Base-by-base conservation (phyloP, 2,797 vertebrate genomes). In the Cuniculus paca region DNA sequence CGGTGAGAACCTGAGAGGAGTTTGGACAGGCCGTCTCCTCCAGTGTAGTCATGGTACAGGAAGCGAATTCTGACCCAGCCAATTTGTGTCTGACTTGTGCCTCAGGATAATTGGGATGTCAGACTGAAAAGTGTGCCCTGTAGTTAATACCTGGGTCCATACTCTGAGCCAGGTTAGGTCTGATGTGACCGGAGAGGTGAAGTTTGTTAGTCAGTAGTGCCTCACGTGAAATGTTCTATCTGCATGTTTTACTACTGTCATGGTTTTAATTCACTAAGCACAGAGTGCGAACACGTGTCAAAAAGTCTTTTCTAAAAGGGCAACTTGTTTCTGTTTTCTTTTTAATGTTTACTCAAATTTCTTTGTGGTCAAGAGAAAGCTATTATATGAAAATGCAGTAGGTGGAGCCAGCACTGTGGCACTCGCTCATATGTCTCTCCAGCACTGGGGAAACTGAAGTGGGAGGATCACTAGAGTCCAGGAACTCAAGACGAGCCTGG, bases 41-140 rank as follows among this genome's bases (percentile, higher is more conserved):
- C 87, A 72, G 88, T 85, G 68, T 84, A 89, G 50, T 95, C 87
- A 90, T 98, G 63, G 89, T 98, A 97, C 45, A 52, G 95, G 88
- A 97, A 97, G 94, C 93, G 60, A 63, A 26, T 95, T 95, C 60
- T 95, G 98, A 98, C 99, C 98, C 90, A 95, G 97, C 60, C 96
- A 92, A 99, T 99, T 98, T 99, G 97, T 98, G 97, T 98, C 97
- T 97, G 98, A 98, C 98, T 98, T 98, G 98, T 99, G 99, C 98
- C 98, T 99, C 98, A 98, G 98, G 98, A 98, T 99, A 99, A 99
- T 98, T 99, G 98, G 99, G 98, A 99, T 99, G 98, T 99, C 98
- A 99, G 98, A 98, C 97, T 95, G 82, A 97, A 97, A 97, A 98
- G 98, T 93, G 90, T 98, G 97, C 95, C 89, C 95, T 96, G 42